Evolutionary conservation across 1,140 invertebrate species (phyloP).

Genomic region (Hylaeus anthracinus): DNA sequence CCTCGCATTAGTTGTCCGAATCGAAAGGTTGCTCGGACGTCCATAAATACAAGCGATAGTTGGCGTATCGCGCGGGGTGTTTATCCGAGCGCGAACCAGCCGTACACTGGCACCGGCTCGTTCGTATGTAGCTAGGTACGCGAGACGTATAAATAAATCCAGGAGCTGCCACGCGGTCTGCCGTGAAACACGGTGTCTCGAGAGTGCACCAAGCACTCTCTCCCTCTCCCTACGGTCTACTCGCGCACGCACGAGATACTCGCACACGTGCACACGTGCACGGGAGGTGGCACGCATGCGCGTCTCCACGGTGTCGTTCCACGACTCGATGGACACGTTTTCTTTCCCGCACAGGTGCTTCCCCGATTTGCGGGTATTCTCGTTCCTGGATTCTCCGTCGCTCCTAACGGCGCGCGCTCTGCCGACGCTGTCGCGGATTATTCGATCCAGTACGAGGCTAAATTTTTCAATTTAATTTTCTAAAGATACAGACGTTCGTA

Average conservation of each 20-base stretch:
- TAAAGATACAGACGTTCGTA: no score
- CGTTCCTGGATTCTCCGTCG: conserved; percentile 26
- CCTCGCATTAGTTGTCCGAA: conserved; percentile 34
- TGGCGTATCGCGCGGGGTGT: conserved; percentile 38
- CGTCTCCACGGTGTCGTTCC: conserved; percentile 14
- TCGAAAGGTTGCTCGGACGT: conserved; percentile 41
- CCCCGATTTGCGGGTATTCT: conserved; percentile 64
- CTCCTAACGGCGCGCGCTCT: background rate
- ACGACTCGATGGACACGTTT: conserved; percentile 52
- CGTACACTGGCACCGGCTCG: conserved; percentile 46
- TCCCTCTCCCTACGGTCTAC: background rate
- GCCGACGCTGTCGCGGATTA: no score
- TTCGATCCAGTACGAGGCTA: no score
- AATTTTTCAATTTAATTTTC: no score
- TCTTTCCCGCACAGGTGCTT: conserved; percentile 70
- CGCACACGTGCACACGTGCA: background rate
- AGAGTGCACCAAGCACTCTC: conserved; percentile 45
- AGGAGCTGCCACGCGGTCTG: conserved; percentile 79
- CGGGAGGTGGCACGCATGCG: background rate
- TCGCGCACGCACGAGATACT: conserved; percentile 14
- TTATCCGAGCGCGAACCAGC: conserved; percentile 53
- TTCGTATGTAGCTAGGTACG: conserved; percentile 41
- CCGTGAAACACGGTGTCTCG: conserved; percentile 73
- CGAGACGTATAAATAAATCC: conserved; percentile 72
- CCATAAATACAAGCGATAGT: conserved; percentile 42